These are phyloP conservation scores for Tenthredo amoena DNA, from an alignment of 2,888 invertebrate genomes.

Conservation along the genomic window DNA sequence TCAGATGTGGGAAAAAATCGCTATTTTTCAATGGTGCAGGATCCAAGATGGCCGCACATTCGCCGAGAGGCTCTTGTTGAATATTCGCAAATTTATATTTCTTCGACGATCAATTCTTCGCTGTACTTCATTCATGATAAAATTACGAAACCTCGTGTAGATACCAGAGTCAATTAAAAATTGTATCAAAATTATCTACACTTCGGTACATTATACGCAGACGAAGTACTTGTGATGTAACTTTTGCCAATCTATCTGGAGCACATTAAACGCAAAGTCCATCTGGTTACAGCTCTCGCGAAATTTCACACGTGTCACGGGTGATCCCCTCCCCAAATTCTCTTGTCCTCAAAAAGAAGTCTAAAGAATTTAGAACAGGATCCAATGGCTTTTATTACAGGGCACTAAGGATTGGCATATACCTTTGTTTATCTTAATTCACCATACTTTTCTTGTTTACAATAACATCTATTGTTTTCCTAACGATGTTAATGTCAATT, in stretches of 20 bases:
- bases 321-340: constrained; percentile 61
- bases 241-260: constrained; percentile 59
- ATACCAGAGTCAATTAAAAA: not conserved
- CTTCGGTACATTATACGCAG: not conserved
- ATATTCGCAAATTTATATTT: constrained; percentile 57
- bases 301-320: constrained; percentile 66
- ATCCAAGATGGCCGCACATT: constrained; percentile 74
- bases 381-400: constrained; percentile 28
- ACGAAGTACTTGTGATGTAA: constrained; percentile 63
- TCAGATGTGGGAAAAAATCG: constrained; percentile 67
- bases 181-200: not conserved
- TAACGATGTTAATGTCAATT: not conserved
- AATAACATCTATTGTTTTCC: not conserved
- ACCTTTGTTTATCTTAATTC: constrained; percentile 20
- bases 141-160: not conserved
- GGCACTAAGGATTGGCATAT: not conserved
- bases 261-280: constrained; percentile 53
- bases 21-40: constrained; percentile 73
- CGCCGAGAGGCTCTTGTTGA: constrained; percentile 50
- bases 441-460: not conserved
- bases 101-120: constrained; percentile 44
- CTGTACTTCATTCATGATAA: not conserved
- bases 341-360: constrained; percentile 66
- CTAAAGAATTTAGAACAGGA: constrained; percentile 56
- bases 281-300: constrained; percentile 59